Conservation (phyloP, 2,797 vertebrate genomes). For the Trachops cirrhosus region DNA sequence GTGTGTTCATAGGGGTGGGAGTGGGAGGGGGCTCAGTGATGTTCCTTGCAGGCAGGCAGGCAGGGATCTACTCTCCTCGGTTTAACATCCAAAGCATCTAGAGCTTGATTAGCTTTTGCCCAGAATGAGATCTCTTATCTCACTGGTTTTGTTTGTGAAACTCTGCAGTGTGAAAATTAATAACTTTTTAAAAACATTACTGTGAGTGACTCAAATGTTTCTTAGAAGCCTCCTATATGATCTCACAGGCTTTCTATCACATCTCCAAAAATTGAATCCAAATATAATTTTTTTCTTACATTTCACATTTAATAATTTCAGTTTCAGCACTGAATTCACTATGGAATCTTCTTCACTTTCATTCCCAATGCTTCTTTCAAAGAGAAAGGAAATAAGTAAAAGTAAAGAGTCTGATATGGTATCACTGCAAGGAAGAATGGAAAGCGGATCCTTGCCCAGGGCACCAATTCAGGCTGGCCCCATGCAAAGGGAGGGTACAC, state of each 20-base stretch:
- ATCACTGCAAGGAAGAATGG: constrained; percentile 4
- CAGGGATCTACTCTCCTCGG: fast-evolving
- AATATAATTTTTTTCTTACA: constrained; percentile 13
- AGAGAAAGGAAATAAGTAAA: not conserved
- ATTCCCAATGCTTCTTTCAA: not conserved
- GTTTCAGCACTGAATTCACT: not conserved
- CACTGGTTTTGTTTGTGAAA: not conserved
- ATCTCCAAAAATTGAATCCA: constrained; percentile 27
- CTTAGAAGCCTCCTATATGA: not conserved
- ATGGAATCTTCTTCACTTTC: not conserved
- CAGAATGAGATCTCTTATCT: not conserved
- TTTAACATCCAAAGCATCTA: not conserved
- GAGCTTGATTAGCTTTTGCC: not conserved
- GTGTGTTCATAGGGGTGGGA: too few relatives aligned
- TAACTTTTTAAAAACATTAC: not conserved
- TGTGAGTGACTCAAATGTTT: not conserved
- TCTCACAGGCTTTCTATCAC: not conserved
- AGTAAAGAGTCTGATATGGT: not conserved
- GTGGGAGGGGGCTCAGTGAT: not conserved
- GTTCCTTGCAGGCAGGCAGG: not conserved
- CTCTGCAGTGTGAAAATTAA: not conserved
- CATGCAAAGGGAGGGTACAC: constrained; percentile 49
- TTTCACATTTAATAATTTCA: constrained; percentile 4
- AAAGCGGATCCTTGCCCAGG: constrained; percentile 23
- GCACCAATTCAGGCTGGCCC: constrained; percentile 64